Base-by-base conservation (phyloP, 2,797 vertebrate genomes). In the Coregonus suidteri region DNA sequence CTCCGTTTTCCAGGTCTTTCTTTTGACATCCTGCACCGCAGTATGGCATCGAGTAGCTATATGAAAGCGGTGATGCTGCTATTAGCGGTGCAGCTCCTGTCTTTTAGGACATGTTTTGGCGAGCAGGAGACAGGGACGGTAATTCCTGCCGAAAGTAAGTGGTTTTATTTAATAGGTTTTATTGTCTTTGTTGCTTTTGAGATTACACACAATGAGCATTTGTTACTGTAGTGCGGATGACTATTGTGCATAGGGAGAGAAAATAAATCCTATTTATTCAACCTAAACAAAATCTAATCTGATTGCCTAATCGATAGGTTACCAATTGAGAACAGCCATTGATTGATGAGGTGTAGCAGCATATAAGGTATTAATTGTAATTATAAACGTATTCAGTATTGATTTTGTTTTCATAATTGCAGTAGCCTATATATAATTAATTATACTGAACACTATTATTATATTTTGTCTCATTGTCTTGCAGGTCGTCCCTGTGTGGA, bases 401-500 rank as follows among this genome's bases (percentile, higher is more conserved):
- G 30, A 35, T 35, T 73, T 73, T 53, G 41, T 31, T 25, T 35
- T 53, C 11, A 51, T n/a, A 20, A 71, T 25, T 52, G 69, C 20
- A 25, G n/a, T 34, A n/a, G 30, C 4, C 30, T 31, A 41, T n/a
- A 67, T 62, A 9, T 2, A 41, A 41, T 41, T 0, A 35, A 35
- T 74, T 4, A 41, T n/a, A 35, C 59, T 73, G 18, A 35, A 35
- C 11, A 3, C 35, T n/a, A 9, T 56, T 14, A 3, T 62, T 62
- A 1, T 16, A 41, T 20, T 25, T 65, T 11, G 30, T 66, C 68
- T 74, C 41, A 67, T 51, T 62, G 76, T 18, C 67, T 75, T 84
- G 41, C 83, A 97, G 97, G 96, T 90, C 97, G 97, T 0, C 97
- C 96, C 1, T 99, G 97, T 76, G 97, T 98, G 80, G 97, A 99